Evolutionary conservation across 2,888 invertebrate species (phyloP).

Genomic region (Ophion ellenae): DNA sequence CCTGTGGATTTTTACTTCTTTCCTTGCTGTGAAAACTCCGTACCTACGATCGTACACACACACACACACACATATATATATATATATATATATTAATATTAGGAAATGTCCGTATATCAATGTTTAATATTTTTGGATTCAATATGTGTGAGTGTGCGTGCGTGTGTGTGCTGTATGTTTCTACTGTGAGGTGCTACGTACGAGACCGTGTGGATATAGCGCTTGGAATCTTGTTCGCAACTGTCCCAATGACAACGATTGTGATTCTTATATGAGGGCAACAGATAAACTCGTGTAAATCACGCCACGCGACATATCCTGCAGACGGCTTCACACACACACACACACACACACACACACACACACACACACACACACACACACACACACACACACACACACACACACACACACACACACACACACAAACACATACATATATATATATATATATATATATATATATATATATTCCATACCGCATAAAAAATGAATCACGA

Average conservation of each 20-base stretch:
- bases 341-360: neutral
- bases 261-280: constrained; percentile 43
- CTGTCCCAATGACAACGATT: constrained; percentile 20
- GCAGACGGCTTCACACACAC: constrained; percentile 27
- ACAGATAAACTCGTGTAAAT: constrained; percentile 11
- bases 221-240: constrained; percentile 9
- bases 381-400: neutral
- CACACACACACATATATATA: too few relatives aligned
- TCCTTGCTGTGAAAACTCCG: neutral
- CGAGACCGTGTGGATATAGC: neutral
- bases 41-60: too few relatives aligned
- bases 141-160: neutral
- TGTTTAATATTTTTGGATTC: too few relatives aligned
- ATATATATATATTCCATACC: neutral
- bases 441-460: too few relatives aligned
- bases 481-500: constrained; percentile 22
- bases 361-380: neutral
- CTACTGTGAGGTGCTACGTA: neutral
- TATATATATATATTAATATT: too few relatives aligned
- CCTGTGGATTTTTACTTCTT: neutral
- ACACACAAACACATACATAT: too few relatives aligned
- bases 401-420: too few relatives aligned
- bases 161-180: too few relatives aligned
- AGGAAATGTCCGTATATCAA: too few relatives aligned
- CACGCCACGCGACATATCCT: neutral